Conservation (phyloP, 1,140 invertebrate genomes). For the Drosophila serrata region DNA sequence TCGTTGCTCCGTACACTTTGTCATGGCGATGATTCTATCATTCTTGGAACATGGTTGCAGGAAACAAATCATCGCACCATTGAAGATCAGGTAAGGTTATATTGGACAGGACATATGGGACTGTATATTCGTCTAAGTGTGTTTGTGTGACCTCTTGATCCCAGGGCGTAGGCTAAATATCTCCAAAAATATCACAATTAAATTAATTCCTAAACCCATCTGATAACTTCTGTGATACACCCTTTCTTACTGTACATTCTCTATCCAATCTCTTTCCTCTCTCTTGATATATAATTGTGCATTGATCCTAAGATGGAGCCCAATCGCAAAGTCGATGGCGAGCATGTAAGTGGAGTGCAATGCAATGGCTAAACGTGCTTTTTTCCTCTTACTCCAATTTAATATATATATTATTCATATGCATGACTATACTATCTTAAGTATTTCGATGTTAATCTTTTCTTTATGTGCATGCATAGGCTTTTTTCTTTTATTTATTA, state of each 20-base stretch:
- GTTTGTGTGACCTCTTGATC: not conserved
- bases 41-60: slow-evolving; percentile 95
- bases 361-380: not conserved
- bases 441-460: not conserved
- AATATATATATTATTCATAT: not conserved
- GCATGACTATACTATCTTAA: not conserved
- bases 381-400: not conserved
- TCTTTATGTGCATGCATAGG: not conserved
- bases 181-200: too few species aligned
- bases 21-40: slow-evolving; percentile 95
- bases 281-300: slow-evolving; percentile 27
- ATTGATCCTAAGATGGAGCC: slow-evolving; percentile 89
- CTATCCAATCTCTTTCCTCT: slow-evolving; percentile 25
- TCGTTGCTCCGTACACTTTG: slow-evolving; percentile 94
- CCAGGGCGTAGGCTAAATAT: not conserved
- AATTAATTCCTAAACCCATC: not conserved
- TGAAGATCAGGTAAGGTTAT: slow-evolving; percentile 95
- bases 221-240: slow-evolving; percentile 7
- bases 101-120: not conserved
- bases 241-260: slow-evolving; percentile 35
- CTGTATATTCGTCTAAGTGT: slow-evolving; percentile 12
- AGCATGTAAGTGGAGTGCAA: slow-evolving; percentile 88
- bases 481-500: too few species aligned
- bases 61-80: slow-evolving; percentile 98
- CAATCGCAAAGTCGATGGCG: slow-evolving; percentile 90